A percentile compares a stretch with the other conserved stretches of the same genome.
phyloP scores from a whole-genome alignment of 23 tunicate genomes.

The Trididemnum miniatum region DNA sequence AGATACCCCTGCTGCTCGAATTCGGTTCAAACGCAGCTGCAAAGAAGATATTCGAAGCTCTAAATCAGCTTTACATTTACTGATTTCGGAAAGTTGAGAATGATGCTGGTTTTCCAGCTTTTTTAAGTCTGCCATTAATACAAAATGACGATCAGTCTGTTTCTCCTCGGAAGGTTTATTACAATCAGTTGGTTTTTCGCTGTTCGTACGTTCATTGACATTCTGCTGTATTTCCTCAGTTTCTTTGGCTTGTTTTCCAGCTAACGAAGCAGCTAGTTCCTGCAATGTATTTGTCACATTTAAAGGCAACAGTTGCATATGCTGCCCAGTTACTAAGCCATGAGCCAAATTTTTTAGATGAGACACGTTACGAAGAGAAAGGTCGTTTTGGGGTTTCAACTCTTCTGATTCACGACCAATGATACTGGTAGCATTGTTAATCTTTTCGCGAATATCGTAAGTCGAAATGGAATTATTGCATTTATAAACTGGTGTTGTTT shows the following conservation, averaged over 20 bases:
- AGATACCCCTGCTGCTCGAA: slow-evolving; percentile 4
- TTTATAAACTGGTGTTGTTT: slow-evolving; percentile 15
- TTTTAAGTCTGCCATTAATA: not conserved
- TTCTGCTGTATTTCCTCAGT: not conserved
- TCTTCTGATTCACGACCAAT: not conserved
- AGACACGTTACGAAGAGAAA: slow-evolving; percentile 21
- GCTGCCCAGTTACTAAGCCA: slow-evolving; percentile 32
- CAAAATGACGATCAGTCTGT: not conserved
- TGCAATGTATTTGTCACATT: slow-evolving; percentile 83
- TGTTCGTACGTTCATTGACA: too few relatives aligned
- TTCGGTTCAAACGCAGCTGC: not conserved
- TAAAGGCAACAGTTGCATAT: slow-evolving; percentile 45
- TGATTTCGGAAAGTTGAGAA: not conserved
- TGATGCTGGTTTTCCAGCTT: not conserved
- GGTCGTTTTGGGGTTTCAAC: not conserved
- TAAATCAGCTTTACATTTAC: not conserved
- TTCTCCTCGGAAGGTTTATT: too few relatives aligned
- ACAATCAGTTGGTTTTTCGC: not conserved
- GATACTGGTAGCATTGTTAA: not conserved
- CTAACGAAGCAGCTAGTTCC: slow-evolving; percentile 82
- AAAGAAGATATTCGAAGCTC: not conserved
- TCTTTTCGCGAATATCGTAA: not conserved
- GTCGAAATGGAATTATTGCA: not conserved
- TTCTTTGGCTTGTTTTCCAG: not conserved
- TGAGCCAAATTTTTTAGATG: slow-evolving; percentile 36